These are phyloP conservation scores for Ctenosaura bakeri DNA, from an alignment of 2,797 vertebrate species.

Conservation along the genomic window DNA sequence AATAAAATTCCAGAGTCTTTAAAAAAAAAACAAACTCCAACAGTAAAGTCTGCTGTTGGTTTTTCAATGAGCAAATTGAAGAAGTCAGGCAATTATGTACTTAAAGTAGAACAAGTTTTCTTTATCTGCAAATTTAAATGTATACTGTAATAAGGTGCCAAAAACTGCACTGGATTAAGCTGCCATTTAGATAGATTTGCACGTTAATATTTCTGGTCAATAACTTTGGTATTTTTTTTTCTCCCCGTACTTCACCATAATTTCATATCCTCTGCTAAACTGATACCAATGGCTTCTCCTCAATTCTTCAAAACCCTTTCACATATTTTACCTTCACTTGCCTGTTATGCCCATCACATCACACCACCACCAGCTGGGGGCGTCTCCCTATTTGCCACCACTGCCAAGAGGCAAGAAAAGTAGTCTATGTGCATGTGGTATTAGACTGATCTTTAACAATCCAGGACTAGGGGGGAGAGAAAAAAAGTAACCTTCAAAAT, in stretches of 20 bases:
- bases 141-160: not conserved
- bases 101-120: too few relatives aligned
- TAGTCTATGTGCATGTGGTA: constrained; percentile 24
- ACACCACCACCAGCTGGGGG: constrained; percentile 17
- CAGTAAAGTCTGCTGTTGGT: too few relatives aligned
- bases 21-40: too few relatives aligned
- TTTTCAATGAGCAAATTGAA: too few relatives aligned
- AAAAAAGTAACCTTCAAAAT: constrained; percentile 20
- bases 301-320: not conserved
- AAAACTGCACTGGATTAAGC: not conserved
- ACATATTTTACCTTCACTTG: constrained; percentile 31
- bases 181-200: constrained; percentile 7
- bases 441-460: constrained; percentile 34
- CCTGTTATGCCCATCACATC: constrained; percentile 27
- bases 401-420: constrained; percentile 16
- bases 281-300: not conserved
- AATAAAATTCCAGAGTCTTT: too few relatives aligned
- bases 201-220: constrained; percentile 1
- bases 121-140: not conserved
- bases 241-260: not conserved
- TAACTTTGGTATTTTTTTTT: not conserved
- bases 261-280: not conserved
- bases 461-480: constrained; percentile 19
- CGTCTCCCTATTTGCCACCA: constrained; percentile 27
- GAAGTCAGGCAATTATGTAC: too few relatives aligned